Evolutionary conservation across 2,888 invertebrate genomes (phyloP), one percentile per base, ranked within the genome.

Genomic region (Sarcophaga subvicina): DNA sequence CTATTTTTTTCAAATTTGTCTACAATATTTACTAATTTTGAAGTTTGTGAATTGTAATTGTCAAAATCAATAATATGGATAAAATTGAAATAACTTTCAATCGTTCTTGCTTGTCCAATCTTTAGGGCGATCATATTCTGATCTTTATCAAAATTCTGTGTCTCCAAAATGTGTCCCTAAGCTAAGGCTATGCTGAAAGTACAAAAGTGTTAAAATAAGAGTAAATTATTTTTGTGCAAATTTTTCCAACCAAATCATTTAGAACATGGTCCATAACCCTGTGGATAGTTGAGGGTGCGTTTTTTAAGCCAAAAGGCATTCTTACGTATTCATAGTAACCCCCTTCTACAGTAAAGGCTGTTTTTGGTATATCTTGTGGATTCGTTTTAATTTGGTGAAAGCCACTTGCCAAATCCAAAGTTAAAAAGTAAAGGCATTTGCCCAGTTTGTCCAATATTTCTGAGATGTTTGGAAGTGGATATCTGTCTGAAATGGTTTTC

Each of bases 391-490:
- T 75, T 49, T 75, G 64, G 22, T 64, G 64, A 14, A 75, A 75
- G 3, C 73, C 45, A 45, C 64, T 75, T 2, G 64, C 75, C 5
- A 75, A 10, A 63, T 75, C 75, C 17, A 75, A 17, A 8, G 75
- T 64, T 14, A 25, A 45, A 12, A 75, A 66, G n/a, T 77, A 59
- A 2, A 59, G 4, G 10, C 71, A 67, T n/a, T 11, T 66, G 2
- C 76, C 76, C 2, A 77, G 20, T 60, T 77, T 77, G 11, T 77
- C 77, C 20, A 77, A 12, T 49, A 49, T 49, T 6, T 71, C 71
- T n/a, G 49, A 20, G 5, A 71, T 79, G 22, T 79, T 79, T 1
- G 70, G 79, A 25, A 25, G 25, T 25, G 25, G 25, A 25, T 25
- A 25, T 25, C 2, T 70, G n/a, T 71, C 71, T 2, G 54, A 27